phyloP scores from a whole-genome alignment of 2,113 vertebrate species.

The Corapipo altera region DNA sequence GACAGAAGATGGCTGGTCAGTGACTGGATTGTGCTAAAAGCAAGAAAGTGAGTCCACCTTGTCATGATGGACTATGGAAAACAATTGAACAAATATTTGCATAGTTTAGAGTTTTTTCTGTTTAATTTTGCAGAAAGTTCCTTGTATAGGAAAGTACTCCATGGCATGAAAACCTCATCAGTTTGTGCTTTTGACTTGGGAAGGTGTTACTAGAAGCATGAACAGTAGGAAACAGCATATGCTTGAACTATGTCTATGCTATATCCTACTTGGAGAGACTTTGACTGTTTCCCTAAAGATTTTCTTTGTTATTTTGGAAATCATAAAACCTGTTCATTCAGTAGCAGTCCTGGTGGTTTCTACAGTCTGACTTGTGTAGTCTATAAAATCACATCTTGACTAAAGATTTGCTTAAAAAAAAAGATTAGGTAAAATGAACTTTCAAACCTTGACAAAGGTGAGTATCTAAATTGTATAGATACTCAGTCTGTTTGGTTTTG shows the following conservation, averaged over 20 bases:
- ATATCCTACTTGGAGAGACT: background rate
- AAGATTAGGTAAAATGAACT: background rate
- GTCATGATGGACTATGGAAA: background rate
- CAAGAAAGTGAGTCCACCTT: background rate
- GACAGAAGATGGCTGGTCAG: background rate
- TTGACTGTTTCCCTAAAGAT: background rate
- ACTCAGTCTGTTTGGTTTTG: background rate
- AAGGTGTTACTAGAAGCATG: background rate
- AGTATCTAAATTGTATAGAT: background rate
- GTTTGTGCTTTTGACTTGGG: background rate
- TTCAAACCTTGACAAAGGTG: background rate
- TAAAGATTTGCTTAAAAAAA: background rate
- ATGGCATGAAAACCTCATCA: background rate
- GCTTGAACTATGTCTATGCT: accelerated
- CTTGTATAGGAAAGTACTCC: background rate
- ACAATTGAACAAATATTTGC: background rate
- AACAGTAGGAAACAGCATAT: background rate
- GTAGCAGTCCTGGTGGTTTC: background rate
- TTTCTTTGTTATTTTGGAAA: background rate
- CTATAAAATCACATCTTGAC: background rate
- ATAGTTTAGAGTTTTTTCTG: background rate
- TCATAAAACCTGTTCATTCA: background rate
- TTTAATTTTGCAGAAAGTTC: background rate
- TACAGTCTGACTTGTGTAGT: background rate
- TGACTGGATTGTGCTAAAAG: background rate